These are phyloP conservation scores for Hemiprocne comata DNA, from an alignment of 2,113 vertebrate genomes.

Conservation along the genomic window DNA sequence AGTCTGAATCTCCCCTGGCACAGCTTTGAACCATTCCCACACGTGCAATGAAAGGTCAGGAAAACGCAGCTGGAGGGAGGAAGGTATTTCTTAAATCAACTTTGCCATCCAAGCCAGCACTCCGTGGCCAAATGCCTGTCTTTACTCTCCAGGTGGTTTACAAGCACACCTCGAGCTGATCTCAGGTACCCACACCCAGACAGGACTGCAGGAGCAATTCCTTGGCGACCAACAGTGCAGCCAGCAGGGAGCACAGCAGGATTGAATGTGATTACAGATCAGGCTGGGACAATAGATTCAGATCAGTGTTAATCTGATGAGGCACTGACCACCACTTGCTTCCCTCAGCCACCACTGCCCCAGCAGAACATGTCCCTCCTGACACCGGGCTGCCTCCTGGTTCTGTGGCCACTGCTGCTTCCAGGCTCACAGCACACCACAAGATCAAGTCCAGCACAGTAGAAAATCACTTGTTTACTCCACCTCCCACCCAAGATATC, in stretches of 20 bases:
- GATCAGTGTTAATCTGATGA: neutral
- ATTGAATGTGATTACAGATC: neutral
- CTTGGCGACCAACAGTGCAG: neutral
- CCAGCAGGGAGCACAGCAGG: neutral
- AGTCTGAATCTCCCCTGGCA: neutral
- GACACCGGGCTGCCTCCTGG: neutral
- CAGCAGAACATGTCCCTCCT: neutral
- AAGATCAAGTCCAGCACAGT: neutral
- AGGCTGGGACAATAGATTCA: neutral
- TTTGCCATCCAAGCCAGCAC: neutral
- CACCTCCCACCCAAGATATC: neutral
- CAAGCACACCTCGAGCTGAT: neutral
- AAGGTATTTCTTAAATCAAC: neutral
- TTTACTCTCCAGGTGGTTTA: neutral
- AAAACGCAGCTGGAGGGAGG: neutral
- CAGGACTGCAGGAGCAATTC: neutral
- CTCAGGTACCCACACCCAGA: fast-evolving
- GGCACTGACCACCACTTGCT: neutral
- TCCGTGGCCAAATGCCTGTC: fast-evolving
- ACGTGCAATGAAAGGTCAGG: neutral
- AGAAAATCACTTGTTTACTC: neutral
- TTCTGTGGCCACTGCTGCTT: neutral
- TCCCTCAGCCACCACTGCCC: neutral
- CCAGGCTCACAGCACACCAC: neutral
- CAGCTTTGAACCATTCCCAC: neutral